phyloP scores from a whole-genome alignment of 37 sponge, comb jelly and placozoan genomes.

The Aphrocallistes beatrix region DNA sequence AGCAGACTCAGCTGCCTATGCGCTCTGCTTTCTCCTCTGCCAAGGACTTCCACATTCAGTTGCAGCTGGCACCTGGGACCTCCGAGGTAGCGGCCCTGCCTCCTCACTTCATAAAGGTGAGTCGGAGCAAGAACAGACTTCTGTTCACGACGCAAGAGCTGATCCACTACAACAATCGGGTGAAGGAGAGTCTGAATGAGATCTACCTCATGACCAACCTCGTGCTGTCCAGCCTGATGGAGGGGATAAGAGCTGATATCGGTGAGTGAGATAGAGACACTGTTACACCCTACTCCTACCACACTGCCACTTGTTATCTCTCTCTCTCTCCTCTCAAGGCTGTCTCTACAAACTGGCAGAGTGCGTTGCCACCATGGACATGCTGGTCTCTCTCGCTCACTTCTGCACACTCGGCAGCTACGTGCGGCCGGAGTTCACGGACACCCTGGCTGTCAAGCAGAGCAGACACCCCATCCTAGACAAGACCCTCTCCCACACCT shows the following conservation, averaged over 20 bases:
- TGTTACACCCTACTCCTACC: constrained; percentile 30
- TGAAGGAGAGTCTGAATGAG: constrained; percentile 72
- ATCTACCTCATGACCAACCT: constrained; percentile 84
- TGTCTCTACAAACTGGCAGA: constrained; percentile 91
- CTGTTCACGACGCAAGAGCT: constrained; percentile 79
- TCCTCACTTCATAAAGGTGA: constrained; percentile 57
- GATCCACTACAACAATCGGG: constrained; percentile 52
- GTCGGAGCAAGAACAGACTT: constrained; percentile 50
- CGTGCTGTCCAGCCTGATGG: neutral
- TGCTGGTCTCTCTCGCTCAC: constrained; percentile 85
- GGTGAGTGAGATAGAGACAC: neutral
- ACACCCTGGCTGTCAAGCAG: constrained; percentile 84
- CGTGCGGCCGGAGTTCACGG: constrained; percentile 77
- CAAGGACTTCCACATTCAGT: constrained; percentile 82
- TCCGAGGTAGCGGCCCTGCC: constrained; percentile 32
- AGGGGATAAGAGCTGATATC: neutral
- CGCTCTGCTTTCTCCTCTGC: constrained; percentile 59
- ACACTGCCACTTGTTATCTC: neutral
- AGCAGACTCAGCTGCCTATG: constrained; percentile 60
- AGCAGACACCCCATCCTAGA: constrained; percentile 85
- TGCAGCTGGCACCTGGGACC: constrained; percentile 44
- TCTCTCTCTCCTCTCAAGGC: constrained; percentile 23
- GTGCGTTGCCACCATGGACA: constrained; percentile 85
- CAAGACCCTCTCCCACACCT: constrained; percentile 40
- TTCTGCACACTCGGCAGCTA: constrained; percentile 76